Evolutionary conservation across 2,113 vertebrate genomes (phyloP), one percentile per base, ranked within the genome.

Genomic region (Vulpes ferrilata): DNA sequence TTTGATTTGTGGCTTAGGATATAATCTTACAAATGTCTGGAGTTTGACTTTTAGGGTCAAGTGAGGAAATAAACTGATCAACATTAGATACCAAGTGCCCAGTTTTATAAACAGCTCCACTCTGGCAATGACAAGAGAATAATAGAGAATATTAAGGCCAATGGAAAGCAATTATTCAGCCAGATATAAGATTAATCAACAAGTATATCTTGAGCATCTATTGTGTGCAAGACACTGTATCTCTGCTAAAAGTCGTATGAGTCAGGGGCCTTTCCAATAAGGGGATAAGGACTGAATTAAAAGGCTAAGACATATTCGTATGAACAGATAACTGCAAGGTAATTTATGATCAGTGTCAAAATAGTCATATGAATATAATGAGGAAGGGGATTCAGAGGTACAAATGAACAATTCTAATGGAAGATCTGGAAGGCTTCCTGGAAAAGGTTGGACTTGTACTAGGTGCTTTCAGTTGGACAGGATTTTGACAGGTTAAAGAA

Each of bases 281-380:
- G 10, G 7, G 65, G 30, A 7, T 95, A 73, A 89, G 78, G 83
- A 89, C 51, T 96, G 27, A 93, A 30, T 88, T 95, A n/a, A 81
- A 95, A 95, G 55, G 38, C 32, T 90, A 93, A 94, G 27, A 86
- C 17, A 91, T 48, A 84, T 35, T 35, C 3, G 5, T 51, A 43
- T 62, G 64, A 73, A 69, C 16, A 79, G 25, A 91, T 83, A 82
- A 76, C 91, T 30, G 87, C 48, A 90, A 95, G 22, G 30, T 90
- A 19, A 38, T 51, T 35, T 35, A 74, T 35, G 73, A 78, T 87
- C 67, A 76, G 23, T 69, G 38, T 90, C 67, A 93, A 86, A 91
- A 89, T 43, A 86, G 76, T 96, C 59, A 89, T 51, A 65, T 79
- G 91, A 92, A 92, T 67, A 82, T 92, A 96, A 89, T 48, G 16